Evolutionary conservation across 2,888 invertebrate species (phyloP), one percentile per base, ranked within the genome.

Genomic region (Cataglyphis cursor): DNA sequence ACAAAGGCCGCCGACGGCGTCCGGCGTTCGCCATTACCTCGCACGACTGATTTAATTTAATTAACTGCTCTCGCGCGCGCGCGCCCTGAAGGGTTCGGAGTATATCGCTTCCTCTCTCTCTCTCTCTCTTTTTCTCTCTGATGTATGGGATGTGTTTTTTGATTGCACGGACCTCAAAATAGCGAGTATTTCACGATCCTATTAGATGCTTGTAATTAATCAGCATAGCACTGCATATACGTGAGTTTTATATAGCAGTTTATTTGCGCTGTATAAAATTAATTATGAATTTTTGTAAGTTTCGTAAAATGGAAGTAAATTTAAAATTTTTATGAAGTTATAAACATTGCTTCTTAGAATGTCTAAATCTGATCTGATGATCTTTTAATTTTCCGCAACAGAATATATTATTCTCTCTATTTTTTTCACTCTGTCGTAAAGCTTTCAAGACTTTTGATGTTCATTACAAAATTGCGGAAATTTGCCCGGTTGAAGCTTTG

Each of bases 1-100:
- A 90, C 89, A 89, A 89, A 89, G 84, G 68, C 82, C 73, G 61
- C 65, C 87, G 82, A 83, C 87, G 73, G 73, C 82, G 82, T 87
- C 89, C 90, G 80, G 76, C 85, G 83, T 85, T 89, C 87, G 83
- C 84, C 76, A 87, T 90, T 89, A 90, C 87, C 82, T 87, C 89
- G 72, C 83, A 83, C 84, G 80, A 75, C 84, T 87, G 83, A 90
- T 87, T 85, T 84, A 85, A 85, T 89, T 83, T 89, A 90, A 89
- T 89, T 89, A 87, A 85, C 87, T 74, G 78, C 81, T 75, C 80
- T 41, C 28, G 57, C 72, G 78, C 59, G 35, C 31, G 35, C 31
- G 12, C 44, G 44, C 78, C 78, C 72, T 48, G 21, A 72, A 80
- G 78, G 72, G 31, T 59, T 35, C 72, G 15, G 21, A 31, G 35